Evolutionary conservation across 2,113 vertebrate species (phyloP).

Genomic region (Cephalopterus ornatus): DNA sequence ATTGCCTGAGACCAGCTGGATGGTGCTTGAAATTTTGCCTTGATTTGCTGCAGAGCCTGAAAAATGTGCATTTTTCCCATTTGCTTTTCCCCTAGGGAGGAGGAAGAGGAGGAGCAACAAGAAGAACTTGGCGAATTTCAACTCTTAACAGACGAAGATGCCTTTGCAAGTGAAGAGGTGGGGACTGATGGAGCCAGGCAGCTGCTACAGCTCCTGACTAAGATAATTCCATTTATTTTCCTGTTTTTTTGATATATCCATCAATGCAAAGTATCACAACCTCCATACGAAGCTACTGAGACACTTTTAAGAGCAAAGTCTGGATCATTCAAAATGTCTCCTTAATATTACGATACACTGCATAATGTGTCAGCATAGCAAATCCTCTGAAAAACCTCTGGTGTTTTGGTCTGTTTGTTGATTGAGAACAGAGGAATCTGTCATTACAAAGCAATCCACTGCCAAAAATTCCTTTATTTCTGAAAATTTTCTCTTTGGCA

Average conservation of each 20-base stretch:
- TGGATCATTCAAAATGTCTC: neutral
- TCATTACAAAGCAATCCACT: neutral
- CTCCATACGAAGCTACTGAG: neutral
- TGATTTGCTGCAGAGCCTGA: neutral
- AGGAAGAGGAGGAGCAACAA: constrained; percentile 76
- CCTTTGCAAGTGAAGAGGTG: constrained; percentile 81
- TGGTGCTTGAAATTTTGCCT: neutral
- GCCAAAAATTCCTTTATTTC: neutral
- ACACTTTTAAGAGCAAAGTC: neutral
- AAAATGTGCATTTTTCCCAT: neutral
- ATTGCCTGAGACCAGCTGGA: neutral
- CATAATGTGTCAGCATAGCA: neutral
- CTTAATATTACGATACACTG: neutral
- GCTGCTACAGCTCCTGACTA: neutral
- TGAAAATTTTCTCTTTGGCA: neutral
- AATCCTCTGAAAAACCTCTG: neutral
- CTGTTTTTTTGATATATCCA: neutral
- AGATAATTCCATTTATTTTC: neutral
- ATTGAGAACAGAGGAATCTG: neutral
- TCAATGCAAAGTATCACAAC: neutral
- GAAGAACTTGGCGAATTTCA: constrained; percentile 87
- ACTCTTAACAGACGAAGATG: constrained; percentile 84
- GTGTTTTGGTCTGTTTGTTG: neutral
- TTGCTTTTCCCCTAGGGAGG: constrained; percentile 68
- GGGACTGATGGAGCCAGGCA: neutral